Evolutionary conservation across 2,888 invertebrate species (phyloP), one percentile per base, ranked within the genome.

Genomic region (Asteroscopus sphinx): DNA sequence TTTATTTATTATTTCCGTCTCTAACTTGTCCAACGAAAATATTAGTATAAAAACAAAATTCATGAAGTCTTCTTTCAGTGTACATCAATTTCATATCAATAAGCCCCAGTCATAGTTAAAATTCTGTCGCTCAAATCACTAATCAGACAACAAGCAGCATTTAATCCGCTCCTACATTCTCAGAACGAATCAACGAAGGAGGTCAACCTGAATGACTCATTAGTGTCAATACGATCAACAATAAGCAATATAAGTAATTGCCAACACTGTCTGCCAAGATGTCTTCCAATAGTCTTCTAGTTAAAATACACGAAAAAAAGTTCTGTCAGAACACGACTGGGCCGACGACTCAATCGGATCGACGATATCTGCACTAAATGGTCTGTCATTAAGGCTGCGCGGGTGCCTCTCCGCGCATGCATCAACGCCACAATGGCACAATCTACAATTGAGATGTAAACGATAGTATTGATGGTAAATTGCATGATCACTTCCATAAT

Each of bases 261-360:
- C 46, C 46, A 52, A 51, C 58, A 53, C 36, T 28, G 39, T 26
- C 45, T 16, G 58, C 53, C 55, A 35, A 62, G 66, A 61, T 51
- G 25, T 57, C 56, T 65, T 61, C 59, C 48, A 69, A 73, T 77
- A 73, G 77, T 80, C 79, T 73, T 64, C 69, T 79, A 80, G 78
- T 83, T 79, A 77, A 82, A 82, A 85, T 81, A 82, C 75, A 75
- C 68, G 52, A 83, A 85, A 83, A 82, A 83, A 80, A 78, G 60
- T 68, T 73, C 77, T 77, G 81, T 79, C 82, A 82, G 82, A 82
- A 80, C 73, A 8, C 25, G 25, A 30, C 32, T 16, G 47, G 12
- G 77, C 74, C 63, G 82, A 89, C 85, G 71, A 79, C 86, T 90
- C 89, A 87, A 90, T 90, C 81, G 81, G 74, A 80, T 80, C 76